Evolutionary conservation across 1,140 invertebrate species (phyloP).

Genomic region (Drosophila gunungcola): DNA sequence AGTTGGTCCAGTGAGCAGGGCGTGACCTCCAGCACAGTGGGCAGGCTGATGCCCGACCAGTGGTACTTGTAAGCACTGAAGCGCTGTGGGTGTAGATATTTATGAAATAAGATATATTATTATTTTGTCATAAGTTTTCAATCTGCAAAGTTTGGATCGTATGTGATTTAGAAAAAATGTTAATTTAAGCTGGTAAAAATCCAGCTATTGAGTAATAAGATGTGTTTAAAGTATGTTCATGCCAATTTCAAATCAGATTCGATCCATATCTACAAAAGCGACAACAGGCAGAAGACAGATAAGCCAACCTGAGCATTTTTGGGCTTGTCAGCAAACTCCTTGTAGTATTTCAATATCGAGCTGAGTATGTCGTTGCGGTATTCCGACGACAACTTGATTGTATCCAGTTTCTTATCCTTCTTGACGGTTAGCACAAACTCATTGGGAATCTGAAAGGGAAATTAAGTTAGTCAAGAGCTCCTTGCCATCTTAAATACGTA

Average conservation of each 20-base stretch:
- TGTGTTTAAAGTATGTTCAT: too few species aligned
- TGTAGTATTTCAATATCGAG: slow-evolving; percentile 93
- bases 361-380: slow-evolving; percentile 96
- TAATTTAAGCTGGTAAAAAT: too few species aligned
- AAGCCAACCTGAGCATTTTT: slow-evolving; percentile 89
- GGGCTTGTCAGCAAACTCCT: slow-evolving; percentile 91
- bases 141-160: too few species aligned
- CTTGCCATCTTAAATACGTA: slow-evolving; percentile 22
- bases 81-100: slow-evolving; percentile 86
- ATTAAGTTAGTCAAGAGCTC: neutral
- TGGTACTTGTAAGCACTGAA: slow-evolving; percentile 97
- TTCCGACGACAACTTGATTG: slow-evolving; percentile 99
- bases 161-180: too few species aligned
- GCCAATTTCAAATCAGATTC: neutral
- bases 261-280: neutral
- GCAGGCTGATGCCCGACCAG: slow-evolving; percentile 96
- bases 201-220: too few species aligned
- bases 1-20: slow-evolving; percentile 95
- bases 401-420: slow-evolving; percentile 96
- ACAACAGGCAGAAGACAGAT: neutral
- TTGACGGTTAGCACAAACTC: slow-evolving; percentile 95
- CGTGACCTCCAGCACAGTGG: slow-evolving; percentile 95
- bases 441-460: slow-evolving; percentile 84
- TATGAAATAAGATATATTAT: neutral
- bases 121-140: neutral